Conservation (phyloP, 2,888 invertebrate genomes). For the Cerastis leucographa region DNA sequence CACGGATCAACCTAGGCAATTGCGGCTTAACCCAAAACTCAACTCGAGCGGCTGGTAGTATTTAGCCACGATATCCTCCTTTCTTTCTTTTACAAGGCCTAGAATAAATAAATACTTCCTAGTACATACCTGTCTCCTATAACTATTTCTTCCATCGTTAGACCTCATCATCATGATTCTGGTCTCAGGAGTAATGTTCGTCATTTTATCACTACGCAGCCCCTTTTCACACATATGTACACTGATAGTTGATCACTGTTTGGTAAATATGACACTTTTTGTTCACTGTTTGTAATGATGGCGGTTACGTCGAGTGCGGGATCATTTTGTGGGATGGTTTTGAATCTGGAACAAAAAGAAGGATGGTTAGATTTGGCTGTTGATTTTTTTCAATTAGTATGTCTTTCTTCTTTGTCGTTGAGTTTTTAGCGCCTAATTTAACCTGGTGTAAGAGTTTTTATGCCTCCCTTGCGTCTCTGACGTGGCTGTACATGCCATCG, state of each 20-base stretch:
- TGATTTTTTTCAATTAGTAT: background rate
- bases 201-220: conserved; percentile 81
- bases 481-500: no score
- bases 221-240: conserved; percentile 84
- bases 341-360: conserved; percentile 72
- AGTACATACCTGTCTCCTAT: conserved; percentile 83
- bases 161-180: conserved; percentile 87
- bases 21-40: no score
- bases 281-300: conserved; percentile 3
- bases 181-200: conserved; percentile 86
- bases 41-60: no score
- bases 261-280: conserved; percentile 16
- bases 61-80: no score
- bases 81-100: background rate
- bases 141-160: conserved; percentile 80
- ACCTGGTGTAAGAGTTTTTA: no score
- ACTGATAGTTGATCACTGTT: conserved; percentile 50
- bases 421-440: no score
- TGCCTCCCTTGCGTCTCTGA: no score
- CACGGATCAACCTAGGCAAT: no score
- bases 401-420: no score
- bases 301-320: conserved; percentile 42
- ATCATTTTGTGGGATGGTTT: conserved; percentile 55
- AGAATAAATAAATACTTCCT: background rate
- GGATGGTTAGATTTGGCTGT: conserved; percentile 31